Evolutionary conservation across 2,113 vertebrate genomes (phyloP), one percentile per base, ranked within the genome.

Genomic region (Grallaria varia): DNA sequence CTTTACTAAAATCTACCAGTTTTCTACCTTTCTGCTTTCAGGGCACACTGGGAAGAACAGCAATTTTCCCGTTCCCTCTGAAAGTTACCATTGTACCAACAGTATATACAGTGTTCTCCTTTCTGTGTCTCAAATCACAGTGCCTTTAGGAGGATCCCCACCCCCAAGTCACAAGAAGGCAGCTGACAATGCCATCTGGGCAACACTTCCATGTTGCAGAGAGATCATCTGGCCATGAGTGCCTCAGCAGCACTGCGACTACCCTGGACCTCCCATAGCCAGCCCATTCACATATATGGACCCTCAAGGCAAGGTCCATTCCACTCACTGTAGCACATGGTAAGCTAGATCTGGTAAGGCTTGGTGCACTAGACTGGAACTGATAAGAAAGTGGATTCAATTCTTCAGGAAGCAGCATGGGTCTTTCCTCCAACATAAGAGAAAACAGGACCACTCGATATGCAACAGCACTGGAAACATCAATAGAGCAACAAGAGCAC

Each of bases 401-500:
- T 58, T 86, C 59, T 47, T 50, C 31, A 55, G 23, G 16, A 90
- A 77, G 27, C 23, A 83, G 33, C 19, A 84, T 18, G 16, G 5
- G 12, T 63, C 58, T 44, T 82, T 62, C 10, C 45, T 86, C 37
- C 28, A 77, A n/a, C 4, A 35, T 4, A 35, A 49, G 9, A 81
- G 52, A 33, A 64, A 84, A 33, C 15, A 16, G 31, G 12, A 69
- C 44, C 37, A 87, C 42, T n/a, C 23, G 22, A 14, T 40, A 44
- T 76, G 53, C 21, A 84, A 42, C 50, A 86, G 49, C 55, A 35
- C 37, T 60, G 22, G 39, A 69, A 83, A 27, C 23, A 24, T 19
- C 72, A 76, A 55, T 0, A 86, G 9, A 79, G 35, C 35, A 72
- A 52, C 0, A 8, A 3, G 1, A 74, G 1, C 3, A 83, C 5